Percentiles rank a stretch among this genome's conserved stretches.
phyloP scores from a whole-genome alignment of 2,888 invertebrate species.

The Notodonta ziczac region DNA sequence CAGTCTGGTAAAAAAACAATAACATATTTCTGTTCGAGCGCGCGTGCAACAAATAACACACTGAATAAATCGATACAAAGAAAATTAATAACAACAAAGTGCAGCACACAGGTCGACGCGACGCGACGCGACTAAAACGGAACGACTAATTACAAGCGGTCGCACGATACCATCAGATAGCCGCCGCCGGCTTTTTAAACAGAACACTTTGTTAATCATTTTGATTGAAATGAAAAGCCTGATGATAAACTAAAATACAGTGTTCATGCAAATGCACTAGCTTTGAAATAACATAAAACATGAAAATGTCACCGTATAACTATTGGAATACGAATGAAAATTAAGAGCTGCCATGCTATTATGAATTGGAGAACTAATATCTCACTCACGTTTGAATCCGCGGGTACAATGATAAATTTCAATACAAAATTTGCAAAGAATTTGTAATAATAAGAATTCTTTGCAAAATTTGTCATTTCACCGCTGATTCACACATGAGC shows the following conservation, averaged over 20 bases:
- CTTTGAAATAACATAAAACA: neutral
- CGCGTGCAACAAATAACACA: constrained; percentile 43
- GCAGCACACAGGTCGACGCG: constrained; percentile 61
- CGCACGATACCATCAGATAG: constrained; percentile 66
- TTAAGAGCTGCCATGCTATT: no score
- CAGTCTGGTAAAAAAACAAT: neutral
- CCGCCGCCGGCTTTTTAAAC: constrained; percentile 38
- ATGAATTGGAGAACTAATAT: no score
- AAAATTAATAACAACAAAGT: constrained; percentile 71
- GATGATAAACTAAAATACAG: constrained; percentile 33
- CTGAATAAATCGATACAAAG: constrained; percentile 65
- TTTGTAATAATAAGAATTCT: no score
- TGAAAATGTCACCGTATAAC: no score
- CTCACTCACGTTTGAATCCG: no score
- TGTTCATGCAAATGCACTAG: neutral
- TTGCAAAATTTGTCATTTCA: no score
- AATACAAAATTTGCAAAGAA: no score
- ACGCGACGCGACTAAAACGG: constrained; percentile 64
- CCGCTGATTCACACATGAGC: no score
- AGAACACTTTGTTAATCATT: constrained; percentile 57
- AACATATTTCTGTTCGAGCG: constrained; percentile 9
- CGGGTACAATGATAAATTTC: no score
- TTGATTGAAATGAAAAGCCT: constrained; percentile 52
- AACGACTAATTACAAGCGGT: constrained; percentile 73
- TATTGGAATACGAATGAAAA: no score